Conservation (phyloP, 2,888 invertebrate species). For the Microctonus aethiopoides region DNA sequence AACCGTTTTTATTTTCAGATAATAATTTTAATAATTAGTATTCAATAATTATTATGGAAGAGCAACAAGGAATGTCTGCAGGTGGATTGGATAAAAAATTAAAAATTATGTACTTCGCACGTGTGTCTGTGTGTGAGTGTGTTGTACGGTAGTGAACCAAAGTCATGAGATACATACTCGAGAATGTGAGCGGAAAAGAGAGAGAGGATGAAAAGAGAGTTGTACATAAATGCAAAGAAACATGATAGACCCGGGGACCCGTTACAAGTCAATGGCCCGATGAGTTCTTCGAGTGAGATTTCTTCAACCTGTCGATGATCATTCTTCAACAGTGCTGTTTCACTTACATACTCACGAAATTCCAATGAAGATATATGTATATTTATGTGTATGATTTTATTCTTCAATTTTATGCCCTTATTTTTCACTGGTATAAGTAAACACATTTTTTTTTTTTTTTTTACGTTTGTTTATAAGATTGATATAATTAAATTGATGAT, state of each 20-base stretch:
- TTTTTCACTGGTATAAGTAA: neutral
- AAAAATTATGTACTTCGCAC: neutral
- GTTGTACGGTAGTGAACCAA: neutral
- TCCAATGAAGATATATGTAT: conserved; percentile 9
- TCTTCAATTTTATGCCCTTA: neutral
- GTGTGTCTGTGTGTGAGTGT: no score
- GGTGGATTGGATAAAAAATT: neutral
- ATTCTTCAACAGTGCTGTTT: neutral
- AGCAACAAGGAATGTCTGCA: neutral
- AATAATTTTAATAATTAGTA: neutral
- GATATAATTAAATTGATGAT: no score
- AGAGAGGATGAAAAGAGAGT: conserved; percentile 5
- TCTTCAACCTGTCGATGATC: conserved; percentile 50
- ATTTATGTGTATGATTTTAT: conserved; percentile 23
- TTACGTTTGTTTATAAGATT: no score
- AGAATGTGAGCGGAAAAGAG: conserved; percentile 10
- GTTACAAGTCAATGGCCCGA: conserved; percentile 62
- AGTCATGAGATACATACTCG: conserved; percentile 25
- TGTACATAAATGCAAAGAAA: conserved; percentile 25
- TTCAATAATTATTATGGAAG: neutral
- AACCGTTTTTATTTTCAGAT: neutral
- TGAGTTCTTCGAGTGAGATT: conserved; percentile 49
- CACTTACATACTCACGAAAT: neutral
- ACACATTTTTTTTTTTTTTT: neutral
- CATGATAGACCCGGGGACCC: conserved; percentile 50